Base-by-base conservation (phyloP, 2,113 vertebrate species). In the Speoplatyrhinus poulsoni region DNA sequence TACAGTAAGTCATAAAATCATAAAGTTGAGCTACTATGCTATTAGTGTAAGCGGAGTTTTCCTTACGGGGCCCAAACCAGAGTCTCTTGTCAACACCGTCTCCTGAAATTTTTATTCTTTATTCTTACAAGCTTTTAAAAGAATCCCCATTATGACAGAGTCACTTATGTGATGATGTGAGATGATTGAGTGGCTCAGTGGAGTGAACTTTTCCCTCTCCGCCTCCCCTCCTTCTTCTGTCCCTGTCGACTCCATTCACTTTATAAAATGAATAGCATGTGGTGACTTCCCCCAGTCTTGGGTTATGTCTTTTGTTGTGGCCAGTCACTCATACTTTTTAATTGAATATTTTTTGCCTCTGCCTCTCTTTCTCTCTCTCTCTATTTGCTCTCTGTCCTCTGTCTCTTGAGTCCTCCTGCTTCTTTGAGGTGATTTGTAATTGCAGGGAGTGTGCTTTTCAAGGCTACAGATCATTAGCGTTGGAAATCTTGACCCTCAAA, bases 261-360 rank as follows among this genome's bases (percentile, higher is more conserved):
- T 80, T 46, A 74, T 65, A 72, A 83, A 87, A 90, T 90, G 67
- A 91, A 87, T 85, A 86, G 80, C 87, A 88, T 90, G 83, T 85
- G 89, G 70, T 76, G 82, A 75, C 81, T 67, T 89, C 80, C 68
- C 72, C 67, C 36, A 65, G 80, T 77, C 82, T 89, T 82, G 61
- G 76, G 83, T 89, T 90, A 91, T 82, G 1, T 72, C 81, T 85
- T 90, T 89, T 87, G 80, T 88, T 91, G 85, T 84, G 83, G 54
- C 17, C 72, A 83, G 79, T 83, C 77, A 80, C 72, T 76, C 82
- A 74, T 80, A 71, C 73, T 79, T 87, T 87, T 87, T 88, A 87
- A 89, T 90, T 89, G 72, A 87, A 85, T 77, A 54, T 69, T 80
- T 76, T 76, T 64, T 67, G 71, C 76, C 70, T 56, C 19, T 19